A percentile compares a stretch with the other conserved stretches of the same genome.
phyloP scores from a whole-genome alignment of 2,113 vertebrate species.

The Dissostichus mawsoni region DNA sequence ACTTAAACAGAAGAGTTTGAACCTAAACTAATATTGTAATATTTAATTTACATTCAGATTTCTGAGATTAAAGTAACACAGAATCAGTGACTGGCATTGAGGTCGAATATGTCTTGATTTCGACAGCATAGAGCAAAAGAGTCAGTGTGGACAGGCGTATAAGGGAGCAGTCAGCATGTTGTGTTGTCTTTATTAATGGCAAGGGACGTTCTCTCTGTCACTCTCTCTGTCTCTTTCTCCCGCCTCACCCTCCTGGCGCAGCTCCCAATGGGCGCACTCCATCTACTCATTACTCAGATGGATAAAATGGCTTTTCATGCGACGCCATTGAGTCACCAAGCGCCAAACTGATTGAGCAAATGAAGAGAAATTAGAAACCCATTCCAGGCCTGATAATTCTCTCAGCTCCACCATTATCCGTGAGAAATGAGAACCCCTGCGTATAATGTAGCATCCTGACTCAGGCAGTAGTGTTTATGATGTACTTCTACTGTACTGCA shows the following conservation, averaged over 20 bases:
- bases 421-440: slow-evolving; percentile 22
- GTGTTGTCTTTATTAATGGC: slow-evolving; percentile 68
- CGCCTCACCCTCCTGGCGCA: slow-evolving; percentile 57
- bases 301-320: slow-evolving; percentile 76
- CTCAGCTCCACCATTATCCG: slow-evolving; percentile 4
- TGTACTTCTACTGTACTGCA: neutral
- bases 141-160: slow-evolving; percentile 39
- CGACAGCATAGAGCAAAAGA: slow-evolving; percentile 31
- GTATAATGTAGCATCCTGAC: slow-evolving; percentile 12
- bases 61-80: neutral
- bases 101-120: slow-evolving; percentile 47
- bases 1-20: neutral
- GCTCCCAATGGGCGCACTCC: slow-evolving; percentile 68
- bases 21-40: neutral
- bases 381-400: slow-evolving; percentile 35
- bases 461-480: neutral
- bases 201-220: slow-evolving; percentile 20
- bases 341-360: slow-evolving; percentile 62
- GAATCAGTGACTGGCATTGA: neutral
- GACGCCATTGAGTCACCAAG: slow-evolving; percentile 45
- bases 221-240: slow-evolving; percentile 5
- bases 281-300: slow-evolving; percentile 78
- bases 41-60: slow-evolving; percentile 5
- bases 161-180: slow-evolving; percentile 51
- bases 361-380: slow-evolving; percentile 68